Percentiles rank a stretch among this genome's conserved stretches.
These are phyloP conservation scores for Trachurus trachurus DNA, from an alignment of 2,797 vertebrate species.

Conservation along the genomic window DNA sequence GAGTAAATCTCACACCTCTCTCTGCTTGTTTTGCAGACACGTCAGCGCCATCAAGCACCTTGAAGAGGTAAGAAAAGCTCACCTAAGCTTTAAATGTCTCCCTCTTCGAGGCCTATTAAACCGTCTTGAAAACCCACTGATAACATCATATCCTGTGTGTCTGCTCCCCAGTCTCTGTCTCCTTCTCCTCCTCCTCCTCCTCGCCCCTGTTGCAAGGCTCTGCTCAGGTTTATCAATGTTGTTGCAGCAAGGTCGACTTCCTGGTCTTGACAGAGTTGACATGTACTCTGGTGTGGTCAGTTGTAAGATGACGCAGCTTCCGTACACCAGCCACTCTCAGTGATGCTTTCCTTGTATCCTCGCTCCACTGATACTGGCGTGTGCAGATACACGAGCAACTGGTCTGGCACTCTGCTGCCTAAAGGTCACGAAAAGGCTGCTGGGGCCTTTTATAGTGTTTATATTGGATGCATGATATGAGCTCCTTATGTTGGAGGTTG, in stretches of 20 bases:
- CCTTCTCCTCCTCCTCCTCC: conserved; percentile 49
- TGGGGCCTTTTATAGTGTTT: conserved; percentile 10
- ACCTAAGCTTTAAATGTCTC: conserved; percentile 24
- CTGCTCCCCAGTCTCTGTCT: conserved; percentile 72
- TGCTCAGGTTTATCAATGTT: conserved; percentile 86
- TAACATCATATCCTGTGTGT: conserved; percentile 68
- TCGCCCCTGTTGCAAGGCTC: conserved; percentile 37
- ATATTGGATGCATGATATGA: background rate
- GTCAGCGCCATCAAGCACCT: conserved; percentile 91
- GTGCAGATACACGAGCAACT: conserved; percentile 5
- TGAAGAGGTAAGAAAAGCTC: conserved; percentile 83
- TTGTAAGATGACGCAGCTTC: conserved; percentile 67
- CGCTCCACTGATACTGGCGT: conserved; percentile 22
- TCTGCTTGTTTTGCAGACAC: conserved; percentile 88
- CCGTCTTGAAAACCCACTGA: conserved; percentile 56
- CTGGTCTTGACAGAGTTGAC: conserved; percentile 80
- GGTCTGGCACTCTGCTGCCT: conserved; percentile 33
- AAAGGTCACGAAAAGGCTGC: conserved; percentile 40
- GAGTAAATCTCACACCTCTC: conserved; percentile 28
- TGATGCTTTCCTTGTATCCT: conserved; percentile 47
- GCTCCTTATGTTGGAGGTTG: background rate
- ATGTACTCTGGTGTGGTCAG: conserved; percentile 68
- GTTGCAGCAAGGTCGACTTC: conserved; percentile 84
- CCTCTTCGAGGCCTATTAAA: conserved; percentile 37
- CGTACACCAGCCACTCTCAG: conserved; percentile 50